Percentiles rank a stretch among this genome's conserved stretches.
Conservation (phyloP, 2,888 invertebrate species). For the Ctenicera cuprea region DNA sequence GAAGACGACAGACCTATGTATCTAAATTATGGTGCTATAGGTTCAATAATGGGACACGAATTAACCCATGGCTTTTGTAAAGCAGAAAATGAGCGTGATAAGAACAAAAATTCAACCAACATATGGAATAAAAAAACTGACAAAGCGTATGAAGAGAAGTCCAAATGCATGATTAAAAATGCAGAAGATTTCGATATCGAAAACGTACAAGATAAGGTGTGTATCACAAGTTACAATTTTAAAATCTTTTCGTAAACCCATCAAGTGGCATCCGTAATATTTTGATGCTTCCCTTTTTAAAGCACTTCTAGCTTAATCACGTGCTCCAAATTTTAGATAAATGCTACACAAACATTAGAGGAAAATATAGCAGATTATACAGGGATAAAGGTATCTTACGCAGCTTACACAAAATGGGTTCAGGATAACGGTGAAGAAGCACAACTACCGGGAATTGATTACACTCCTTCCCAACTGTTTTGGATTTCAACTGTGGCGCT, state of each 20-base stretch:
- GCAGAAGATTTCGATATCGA: slow-evolving; percentile 30
- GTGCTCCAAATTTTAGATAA: slow-evolving; percentile 76
- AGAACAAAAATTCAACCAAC: background rate
- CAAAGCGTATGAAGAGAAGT: slow-evolving; percentile 12
- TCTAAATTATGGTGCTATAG: slow-evolving; percentile 32
- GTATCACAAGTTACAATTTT: too few species aligned
- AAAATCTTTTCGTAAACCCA: too few species aligned
- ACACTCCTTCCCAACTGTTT: slow-evolving; percentile 76
- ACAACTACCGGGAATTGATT: slow-evolving; percentile 82
- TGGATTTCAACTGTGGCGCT: slow-evolving; percentile 64
- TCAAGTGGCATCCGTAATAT: too few species aligned
- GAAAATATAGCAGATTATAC: slow-evolving; percentile 96
- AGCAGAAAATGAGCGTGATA: background rate
- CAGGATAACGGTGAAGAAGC: slow-evolving; percentile 79
- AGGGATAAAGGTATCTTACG: slow-evolving; percentile 90
- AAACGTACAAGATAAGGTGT: slow-evolving; percentile 15
- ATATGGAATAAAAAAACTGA: slow-evolving; percentile 31
- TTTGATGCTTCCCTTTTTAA: too few species aligned
- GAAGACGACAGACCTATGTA: slow-evolving; percentile 72
- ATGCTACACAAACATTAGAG: slow-evolving; percentile 90
- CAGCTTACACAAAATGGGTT: slow-evolving; percentile 85
- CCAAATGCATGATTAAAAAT: slow-evolving; percentile 29
- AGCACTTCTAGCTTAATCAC: too few species aligned
- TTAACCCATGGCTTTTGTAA: slow-evolving; percentile 36
- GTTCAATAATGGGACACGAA: slow-evolving; percentile 29